Conservation (phyloP, 2,888 invertebrate genomes). For the Antitype chi region DNA sequence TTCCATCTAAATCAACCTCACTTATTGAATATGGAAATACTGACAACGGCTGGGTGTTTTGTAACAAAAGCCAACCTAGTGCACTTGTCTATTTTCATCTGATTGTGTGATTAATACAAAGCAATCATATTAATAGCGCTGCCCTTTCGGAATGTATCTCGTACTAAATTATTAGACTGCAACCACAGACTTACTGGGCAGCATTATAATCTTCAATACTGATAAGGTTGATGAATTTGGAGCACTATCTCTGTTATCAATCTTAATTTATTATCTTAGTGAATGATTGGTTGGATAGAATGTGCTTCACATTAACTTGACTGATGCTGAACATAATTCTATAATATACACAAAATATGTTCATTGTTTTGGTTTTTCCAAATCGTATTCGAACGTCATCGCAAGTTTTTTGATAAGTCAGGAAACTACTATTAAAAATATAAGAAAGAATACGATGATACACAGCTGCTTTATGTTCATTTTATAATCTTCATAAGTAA, state of each 20-base stretch:
- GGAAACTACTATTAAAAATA: not conserved
- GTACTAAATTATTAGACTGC: not conserved
- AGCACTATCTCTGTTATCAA: slow-evolving; percentile 37
- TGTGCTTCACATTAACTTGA: not conserved
- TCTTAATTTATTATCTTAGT: slow-evolving; percentile 47
- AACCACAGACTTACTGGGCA: not conserved
- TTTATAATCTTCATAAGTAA: not conserved
- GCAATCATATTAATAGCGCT: not conserved
- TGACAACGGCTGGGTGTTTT: not conserved
- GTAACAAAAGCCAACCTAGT: not conserved
- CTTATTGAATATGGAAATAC: not conserved
- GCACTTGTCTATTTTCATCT: not conserved
- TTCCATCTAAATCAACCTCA: not conserved
- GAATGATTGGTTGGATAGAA: not conserved
- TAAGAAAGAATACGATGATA: not conserved
- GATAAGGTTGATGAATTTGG: slow-evolving; percentile 39
- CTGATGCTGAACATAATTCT: not conserved
- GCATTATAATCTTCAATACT: slow-evolving; percentile 1
- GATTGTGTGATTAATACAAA: not conserved
- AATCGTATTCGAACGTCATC: not conserved
- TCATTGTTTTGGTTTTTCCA: not conserved
- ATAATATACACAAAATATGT: not conserved
- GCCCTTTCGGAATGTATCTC: not conserved
- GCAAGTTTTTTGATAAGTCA: not conserved
- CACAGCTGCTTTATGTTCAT: slow-evolving; percentile 5